Percentiles rank a stretch among this genome's conserved stretches.
Conservation (phyloP, 2,113 vertebrate species). For the Salminus brasiliensis region DNA sequence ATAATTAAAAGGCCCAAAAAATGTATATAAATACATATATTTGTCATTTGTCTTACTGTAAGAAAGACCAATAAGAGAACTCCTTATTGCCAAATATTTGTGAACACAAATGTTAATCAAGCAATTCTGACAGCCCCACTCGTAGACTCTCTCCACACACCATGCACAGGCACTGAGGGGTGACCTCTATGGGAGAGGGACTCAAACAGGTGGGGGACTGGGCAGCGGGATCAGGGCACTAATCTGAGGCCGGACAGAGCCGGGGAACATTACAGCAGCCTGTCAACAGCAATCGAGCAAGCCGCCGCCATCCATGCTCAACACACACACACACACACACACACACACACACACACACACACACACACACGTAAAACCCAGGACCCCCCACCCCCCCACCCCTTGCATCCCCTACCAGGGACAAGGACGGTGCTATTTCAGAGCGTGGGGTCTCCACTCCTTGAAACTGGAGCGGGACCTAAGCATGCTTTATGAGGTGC, state of each 20-base stretch:
- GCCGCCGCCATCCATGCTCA: conserved; percentile 42
- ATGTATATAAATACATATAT: no score
- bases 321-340: conserved; percentile 51
- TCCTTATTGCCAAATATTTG: no score
- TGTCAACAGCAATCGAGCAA: conserved; percentile 80
- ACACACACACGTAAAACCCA: no score
- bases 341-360: no score
- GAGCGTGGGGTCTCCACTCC: conserved; percentile 72
- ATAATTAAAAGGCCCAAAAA: no score
- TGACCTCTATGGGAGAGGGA: conserved; percentile 84
- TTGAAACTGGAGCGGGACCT: conserved; percentile 77
- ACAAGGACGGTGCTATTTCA: conserved; percentile 82
- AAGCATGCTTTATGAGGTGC: conserved; percentile 78
- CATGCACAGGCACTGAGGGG: conserved; percentile 68
- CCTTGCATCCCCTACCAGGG: conserved; percentile 55
- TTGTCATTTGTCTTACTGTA: no score
- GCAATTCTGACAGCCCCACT: no score
- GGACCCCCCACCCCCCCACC: conserved; percentile 20
- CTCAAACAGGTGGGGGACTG: conserved; percentile 86
- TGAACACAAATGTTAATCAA: no score
- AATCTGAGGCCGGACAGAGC: conserved; percentile 73
- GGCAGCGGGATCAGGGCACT: conserved; percentile 78
- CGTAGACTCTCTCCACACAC: conserved; percentile 37
- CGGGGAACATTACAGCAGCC: conserved; percentile 76
- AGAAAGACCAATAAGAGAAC: no score